A percentile compares a stretch with the other conserved stretches of the same genome.
These are phyloP conservation scores for Apteryx mantelli DNA, from an alignment of 2,113 vertebrate species.

Conservation along the genomic window DNA sequence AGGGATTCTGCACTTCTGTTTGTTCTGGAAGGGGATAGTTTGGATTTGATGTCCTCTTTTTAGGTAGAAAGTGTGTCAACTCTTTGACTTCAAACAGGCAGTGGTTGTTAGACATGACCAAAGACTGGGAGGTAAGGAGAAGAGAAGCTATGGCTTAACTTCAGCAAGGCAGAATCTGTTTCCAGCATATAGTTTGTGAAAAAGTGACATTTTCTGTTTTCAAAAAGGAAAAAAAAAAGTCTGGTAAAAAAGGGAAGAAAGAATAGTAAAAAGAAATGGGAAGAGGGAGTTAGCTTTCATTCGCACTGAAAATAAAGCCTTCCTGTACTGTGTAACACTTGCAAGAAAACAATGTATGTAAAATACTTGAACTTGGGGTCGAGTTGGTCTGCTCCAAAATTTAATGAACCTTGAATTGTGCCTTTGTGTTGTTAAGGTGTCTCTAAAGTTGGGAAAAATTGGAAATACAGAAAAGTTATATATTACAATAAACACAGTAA, in stretches of 20 bases:
- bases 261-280: background rate
- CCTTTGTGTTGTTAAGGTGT: background rate
- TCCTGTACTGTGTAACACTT: background rate
- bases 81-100: background rate
- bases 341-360: background rate
- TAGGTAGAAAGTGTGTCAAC: background rate
- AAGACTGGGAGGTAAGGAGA: background rate
- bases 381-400: background rate
- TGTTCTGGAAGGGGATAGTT: background rate
- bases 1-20: background rate
- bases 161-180: background rate
- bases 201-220: background rate
- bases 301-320: background rate
- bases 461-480: background rate
- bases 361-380: background rate
- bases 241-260: background rate
- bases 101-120: background rate
- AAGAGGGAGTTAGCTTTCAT: background rate
- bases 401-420: conserved; percentile 7
- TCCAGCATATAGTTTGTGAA: background rate
- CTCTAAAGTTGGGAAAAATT: background rate
- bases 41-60: background rate
- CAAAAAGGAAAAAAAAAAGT: background rate
- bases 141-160: background rate
- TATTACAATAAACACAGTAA: background rate